Base-by-base conservation (phyloP, 2,113 vertebrate species). In the Mugil cephalus region DNA sequence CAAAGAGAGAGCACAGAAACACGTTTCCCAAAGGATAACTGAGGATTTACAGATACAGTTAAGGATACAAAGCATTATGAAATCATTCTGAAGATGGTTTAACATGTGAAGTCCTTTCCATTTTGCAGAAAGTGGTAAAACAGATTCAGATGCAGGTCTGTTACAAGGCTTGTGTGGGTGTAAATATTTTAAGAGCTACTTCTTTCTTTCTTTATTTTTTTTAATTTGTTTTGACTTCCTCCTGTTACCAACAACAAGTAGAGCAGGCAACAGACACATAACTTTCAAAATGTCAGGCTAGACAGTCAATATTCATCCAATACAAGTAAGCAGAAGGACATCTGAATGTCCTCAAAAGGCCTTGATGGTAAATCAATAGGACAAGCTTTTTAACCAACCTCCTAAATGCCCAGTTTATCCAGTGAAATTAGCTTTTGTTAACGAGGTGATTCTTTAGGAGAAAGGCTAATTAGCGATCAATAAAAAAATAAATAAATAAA, bases 31-130 rank as follows among this genome's bases (percentile, higher is more conserved):
- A 18, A 12, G 45, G 30, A 12, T 0, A 13, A 80, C 53, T 15
- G 11, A 12, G 39, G 17, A 38, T 73, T 75, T 70, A 30, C 24
- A 30, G 24, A 30, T 45, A 17, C 53, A 17, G 40, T 39, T 65
- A 14, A 65, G 7, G 24, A 46, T 19, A 73, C 9, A 18, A 48
- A 51, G 34, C 3, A 65, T n/a, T 61, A 45, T 39, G 0, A 14
- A 59, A 54, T 60, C 10, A 14, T 9, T 67, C 9, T 52, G 2
- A 38, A 67, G 17, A 53, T 30, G 3, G 18, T 30, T n/a, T n/a
- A n/a, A 13, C 24, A 3, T 30, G 24, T 30, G 24, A 30, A 30
- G 24, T 45, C 43, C 14, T 15, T 45, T 45, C 43, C 7, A 8
- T 15, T 12, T 15, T 8, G 13, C 15, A 45, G 11, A 34, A 19